Evolutionary conservation across 2,113 vertebrate genomes (phyloP), one percentile per base, ranked within the genome.

Genomic region (Polyodon spathula): DNA sequence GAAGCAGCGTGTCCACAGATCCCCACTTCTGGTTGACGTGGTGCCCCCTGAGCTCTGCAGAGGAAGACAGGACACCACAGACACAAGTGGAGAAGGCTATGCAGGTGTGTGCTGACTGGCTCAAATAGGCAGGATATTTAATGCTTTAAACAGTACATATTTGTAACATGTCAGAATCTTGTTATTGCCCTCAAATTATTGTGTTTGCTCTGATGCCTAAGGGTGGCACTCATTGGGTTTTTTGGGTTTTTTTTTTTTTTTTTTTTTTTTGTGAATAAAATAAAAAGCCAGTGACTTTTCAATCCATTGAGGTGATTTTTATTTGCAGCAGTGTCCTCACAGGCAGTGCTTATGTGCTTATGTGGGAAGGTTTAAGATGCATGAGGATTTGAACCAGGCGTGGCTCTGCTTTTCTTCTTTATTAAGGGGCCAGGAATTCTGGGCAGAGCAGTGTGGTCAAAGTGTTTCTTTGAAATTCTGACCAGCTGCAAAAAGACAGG

Each of bases 21-120:
- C 92, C 92, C 40, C 87, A 94, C 16, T 88, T 80, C 67, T 99
- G 96, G 96, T 78, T 97, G 6, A 84, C 78, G 1, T 98, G 93
- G 93, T 84, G 72, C 66, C 86, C 88, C 0, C 44, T 88, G 37
- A 75, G 44, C 52, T 58, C 69, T 15, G 71, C 80, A 15, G 17
- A 42, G 9, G 66, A 62, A 16, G 60, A 69, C 54, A 55, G 12
- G 0, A 17, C 40, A 14, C 51, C 66, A 3, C 77, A 73, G 52
- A 65, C 61, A 2, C 66, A n/a, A 6, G 40, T 27, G 12, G 40
- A 62, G 17, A 42, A 62, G 54, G 43, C 52, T 2, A 37, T 53
- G 40, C 43, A 53, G 52, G 60, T 62, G 27, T n/a, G 51, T 55
- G 27, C 16, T n/a, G n/a, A 11, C 40, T 60, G 48, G 52, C 15